These are phyloP conservation scores for Medauroidea extradentata DNA, from an alignment of 1,140 invertebrate genomes.

Conservation along the genomic window DNA sequence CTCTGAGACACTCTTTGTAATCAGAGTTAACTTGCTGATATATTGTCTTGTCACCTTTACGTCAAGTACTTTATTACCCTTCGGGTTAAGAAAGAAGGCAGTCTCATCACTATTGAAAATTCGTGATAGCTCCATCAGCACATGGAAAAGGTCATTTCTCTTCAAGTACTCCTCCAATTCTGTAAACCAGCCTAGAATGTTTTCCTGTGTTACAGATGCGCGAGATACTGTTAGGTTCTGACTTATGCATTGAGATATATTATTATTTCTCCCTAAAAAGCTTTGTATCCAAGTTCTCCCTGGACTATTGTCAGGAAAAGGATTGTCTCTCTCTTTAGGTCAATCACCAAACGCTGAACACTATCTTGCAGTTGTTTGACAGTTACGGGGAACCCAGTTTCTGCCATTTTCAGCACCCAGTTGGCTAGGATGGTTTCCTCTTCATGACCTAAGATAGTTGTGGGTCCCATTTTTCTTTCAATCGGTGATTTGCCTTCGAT, in stretches of 20 bases:
- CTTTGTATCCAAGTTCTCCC: constrained; percentile 6
- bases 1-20: constrained; percentile 18
- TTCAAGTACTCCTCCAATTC: constrained; percentile 7
- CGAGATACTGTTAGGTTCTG: constrained; percentile 6
- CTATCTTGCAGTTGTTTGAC: constrained; percentile 35
- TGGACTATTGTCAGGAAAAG: constrained; percentile 7
- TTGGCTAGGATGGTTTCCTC: constrained; percentile 27
- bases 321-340: constrained; percentile 25
- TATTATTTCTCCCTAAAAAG: constrained; percentile 4
- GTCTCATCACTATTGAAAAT: constrained; percentile 42
- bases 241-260: constrained; percentile 1
- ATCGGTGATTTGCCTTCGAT: background rate
- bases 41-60: constrained; percentile 30
- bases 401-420: constrained; percentile 36
- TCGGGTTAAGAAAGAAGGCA: constrained; percentile 35
- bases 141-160: constrained; percentile 1
- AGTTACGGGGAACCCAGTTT: constrained; percentile 37
- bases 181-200: constrained; percentile 5
- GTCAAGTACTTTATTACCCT: constrained; percentile 29
- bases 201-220: constrained; percentile 3
- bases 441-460: constrained; percentile 13
- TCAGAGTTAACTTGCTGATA: constrained; percentile 24
- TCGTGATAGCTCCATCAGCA: constrained; percentile 25
- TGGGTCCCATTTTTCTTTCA: constrained; percentile 1
- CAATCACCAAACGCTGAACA: constrained; percentile 36